Percentiles rank a stretch among this genome's conserved stretches.
Conservation (phyloP, 2,113 vertebrate genomes). For the Mobula hypostoma region DNA sequence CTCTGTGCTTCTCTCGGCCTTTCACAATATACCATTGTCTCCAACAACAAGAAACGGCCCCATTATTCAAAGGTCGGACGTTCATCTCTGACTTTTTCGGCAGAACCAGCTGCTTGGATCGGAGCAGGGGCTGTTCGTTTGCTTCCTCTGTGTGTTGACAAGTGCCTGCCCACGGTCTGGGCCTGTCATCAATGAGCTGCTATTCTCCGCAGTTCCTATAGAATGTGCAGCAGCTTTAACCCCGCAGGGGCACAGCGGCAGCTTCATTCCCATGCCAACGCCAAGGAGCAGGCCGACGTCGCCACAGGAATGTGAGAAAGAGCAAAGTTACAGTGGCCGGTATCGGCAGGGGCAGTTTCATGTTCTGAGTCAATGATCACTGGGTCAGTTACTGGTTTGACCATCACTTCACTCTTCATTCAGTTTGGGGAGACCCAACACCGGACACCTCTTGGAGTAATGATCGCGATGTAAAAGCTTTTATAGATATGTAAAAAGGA, state of each 20-base stretch:
- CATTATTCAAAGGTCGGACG: constrained; percentile 25
- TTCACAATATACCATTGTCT: constrained; percentile 22
- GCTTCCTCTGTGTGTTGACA: neutral
- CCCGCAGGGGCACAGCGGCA: neutral
- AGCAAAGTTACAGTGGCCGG: neutral
- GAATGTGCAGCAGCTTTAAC: neutral
- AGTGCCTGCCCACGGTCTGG: constrained; percentile 21
- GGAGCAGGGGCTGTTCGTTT: neutral
- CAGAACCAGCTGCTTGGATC: neutral
- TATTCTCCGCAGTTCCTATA: neutral
- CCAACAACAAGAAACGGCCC: neutral
- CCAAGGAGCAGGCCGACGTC: neutral
- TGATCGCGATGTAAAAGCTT: no score
- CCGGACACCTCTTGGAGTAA: no score
- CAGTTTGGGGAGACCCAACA: no score
- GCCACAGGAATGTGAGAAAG: neutral
- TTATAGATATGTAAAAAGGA: no score
- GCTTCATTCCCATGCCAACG: neutral
- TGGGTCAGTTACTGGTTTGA: neutral
- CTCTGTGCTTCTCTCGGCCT: neutral
- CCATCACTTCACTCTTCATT: no score
- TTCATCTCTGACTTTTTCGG: constrained; percentile 31
- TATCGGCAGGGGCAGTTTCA: no score
- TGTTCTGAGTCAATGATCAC: neutral
- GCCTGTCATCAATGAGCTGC: neutral